Evolutionary conservation across 1,140 invertebrate genomes (phyloP), one percentile per base, ranked within the genome.

Genomic region (Drosophila repletoides): DNA sequence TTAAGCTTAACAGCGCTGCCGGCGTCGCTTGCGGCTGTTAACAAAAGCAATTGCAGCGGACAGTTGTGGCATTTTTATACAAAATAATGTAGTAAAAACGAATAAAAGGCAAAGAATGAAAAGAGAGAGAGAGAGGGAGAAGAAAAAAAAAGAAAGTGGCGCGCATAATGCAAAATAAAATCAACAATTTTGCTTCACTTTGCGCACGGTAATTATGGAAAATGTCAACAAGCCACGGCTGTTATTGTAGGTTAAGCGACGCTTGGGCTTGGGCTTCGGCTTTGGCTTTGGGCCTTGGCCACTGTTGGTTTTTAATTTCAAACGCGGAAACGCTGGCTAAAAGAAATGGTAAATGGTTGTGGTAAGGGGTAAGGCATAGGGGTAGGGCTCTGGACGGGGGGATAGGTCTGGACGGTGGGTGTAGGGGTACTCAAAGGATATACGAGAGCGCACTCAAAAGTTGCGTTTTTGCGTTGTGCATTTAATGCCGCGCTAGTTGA

Each of bases 271-370:
- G 36, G 7, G 12, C n/a, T 3, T 40, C 7, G 17, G 9, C 40
- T 24, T n/a, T n/a, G 9, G 55, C 67, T 48, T 72, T 65, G 74
- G 61, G 80, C 74, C 80, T 79, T 79, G 71, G 80, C 68, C 72
- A 80, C 63, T 86, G 80, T 86, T 86, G 81, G 80, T 86, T 86
- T 86, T 87, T 87, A 81, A 86, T 86, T 86, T 86, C 81, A 72
- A 86, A 58, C 67, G 61, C 67, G 60, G 51, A 70, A 69, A 49
- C n/a, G n/a, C 66, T 64, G 49, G 60, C 49, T 43, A 64, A 55
- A 63, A 55, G 49, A 56, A 64, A 56, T 7, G 41, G 31, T 26
- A 48, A 41, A 48, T 48, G 61, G 60, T 31, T 31, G 45, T 26
- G 58, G 40, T 26, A 33, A 34, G 12, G 41, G 7, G 19, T 29